Percentiles rank a stretch among this genome's conserved stretches.
These are phyloP conservation scores for Peromyscus nudipes DNA, from an alignment of 2,797 vertebrate species.

Conservation along the genomic window DNA sequence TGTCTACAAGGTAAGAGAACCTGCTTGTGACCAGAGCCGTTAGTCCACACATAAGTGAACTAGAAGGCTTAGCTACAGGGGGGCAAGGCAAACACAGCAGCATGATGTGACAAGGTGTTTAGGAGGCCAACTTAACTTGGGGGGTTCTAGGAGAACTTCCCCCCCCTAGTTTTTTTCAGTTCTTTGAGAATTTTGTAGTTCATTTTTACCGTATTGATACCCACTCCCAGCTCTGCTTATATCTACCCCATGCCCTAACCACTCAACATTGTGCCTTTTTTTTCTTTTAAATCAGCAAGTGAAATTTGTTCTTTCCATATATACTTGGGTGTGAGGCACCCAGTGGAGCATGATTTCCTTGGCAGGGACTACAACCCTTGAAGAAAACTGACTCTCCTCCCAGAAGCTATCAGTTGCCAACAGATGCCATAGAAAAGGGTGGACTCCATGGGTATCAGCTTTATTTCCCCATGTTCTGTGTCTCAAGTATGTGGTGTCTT, in stretches of 20 bases:
- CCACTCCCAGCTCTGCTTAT: not conserved
- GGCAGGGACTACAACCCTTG: not conserved
- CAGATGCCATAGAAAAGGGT: not conserved
- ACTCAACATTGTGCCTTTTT: not conserved
- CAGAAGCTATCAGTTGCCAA: not conserved
- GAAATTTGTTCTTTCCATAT: not conserved
- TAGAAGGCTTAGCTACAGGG: not conserved
- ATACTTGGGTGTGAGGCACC: too few species aligned
- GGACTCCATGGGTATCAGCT: not conserved
- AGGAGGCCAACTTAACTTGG: not conserved
- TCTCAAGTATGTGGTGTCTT: not conserved
- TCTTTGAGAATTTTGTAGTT: not conserved
- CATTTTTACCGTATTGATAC: not conserved
- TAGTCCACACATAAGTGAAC: not conserved
- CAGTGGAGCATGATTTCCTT: not conserved
- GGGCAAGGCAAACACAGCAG: not conserved
- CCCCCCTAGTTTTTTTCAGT: not conserved
- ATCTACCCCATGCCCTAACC: not conserved
- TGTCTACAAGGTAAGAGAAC: not conserved
- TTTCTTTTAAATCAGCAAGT: not conserved
- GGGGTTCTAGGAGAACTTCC: not conserved
- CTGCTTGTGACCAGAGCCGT: not conserved
- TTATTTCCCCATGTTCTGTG: not conserved
- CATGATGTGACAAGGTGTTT: not conserved
- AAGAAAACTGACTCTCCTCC: not conserved